Base-by-base conservation (phyloP, 2,797 vertebrate species). In the Tinamus major region DNA sequence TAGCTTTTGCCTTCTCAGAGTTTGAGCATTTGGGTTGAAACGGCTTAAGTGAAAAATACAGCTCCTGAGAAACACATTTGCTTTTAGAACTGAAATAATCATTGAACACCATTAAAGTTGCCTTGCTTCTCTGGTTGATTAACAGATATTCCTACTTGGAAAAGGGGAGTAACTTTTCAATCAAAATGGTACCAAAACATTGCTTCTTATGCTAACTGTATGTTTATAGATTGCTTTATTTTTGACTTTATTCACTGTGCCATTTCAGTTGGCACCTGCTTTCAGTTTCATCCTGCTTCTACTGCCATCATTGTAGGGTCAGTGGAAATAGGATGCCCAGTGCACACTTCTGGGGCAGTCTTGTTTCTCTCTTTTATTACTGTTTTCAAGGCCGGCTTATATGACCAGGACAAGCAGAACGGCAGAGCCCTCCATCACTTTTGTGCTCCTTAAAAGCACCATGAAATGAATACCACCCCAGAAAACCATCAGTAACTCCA, bases 281-380 rank as follows among this genome's bases (percentile, higher is more conserved):
- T 35, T 35, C 35, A 35, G 35, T 35, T 35, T 35, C 35, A 91
- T 85, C 78, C 80, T 48, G 17, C 92, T 86, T 83, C 31, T 44
- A 63, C 76, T 68, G 44, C 82, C 59, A 64, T 51, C 51, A 35
- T 14, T 3, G 2, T 55, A 41, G 14, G 9, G 64, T 55, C 62
- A 46, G 17, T 69, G 61, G 77, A 87, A 64, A 61, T 21, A 88
- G 76, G 79, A 95, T 90, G 80, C 86, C 80, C 83, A 76, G 9
- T 68, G 48, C 33, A 19, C 26, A 23, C 41, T 51, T 56, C n/a
- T 62, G 16, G n/a, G 55, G 10, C 26, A 42, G 41, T 56, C 75
- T 70, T 70, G 23, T 24, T 78, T 86, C 65, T 29, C 61, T 93
- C 7, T 3, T 33, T 63, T 55, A 59, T 17, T 53, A 10, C 4